Conservation (phyloP, 2,113 vertebrate species). For the Callospermophilus lateralis region DNA sequence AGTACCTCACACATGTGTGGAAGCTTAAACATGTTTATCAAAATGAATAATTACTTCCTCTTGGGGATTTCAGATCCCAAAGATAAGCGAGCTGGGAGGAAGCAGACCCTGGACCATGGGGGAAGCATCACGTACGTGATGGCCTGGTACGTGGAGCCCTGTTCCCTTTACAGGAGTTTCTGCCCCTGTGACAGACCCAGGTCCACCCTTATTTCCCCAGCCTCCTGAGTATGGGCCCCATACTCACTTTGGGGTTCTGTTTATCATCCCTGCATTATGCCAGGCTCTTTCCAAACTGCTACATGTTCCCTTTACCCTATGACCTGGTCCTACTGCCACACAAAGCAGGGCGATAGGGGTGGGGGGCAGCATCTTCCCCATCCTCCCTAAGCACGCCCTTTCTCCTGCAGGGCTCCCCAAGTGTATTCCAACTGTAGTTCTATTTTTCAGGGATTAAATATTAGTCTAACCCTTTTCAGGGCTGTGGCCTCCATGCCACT, state of each 20-base stretch:
- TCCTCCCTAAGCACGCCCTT: not conserved
- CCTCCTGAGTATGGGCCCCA: not conserved
- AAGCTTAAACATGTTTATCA: not conserved
- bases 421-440: not conserved
- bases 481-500: not conserved
- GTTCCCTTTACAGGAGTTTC: not conserved
- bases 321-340: not conserved
- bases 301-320: not conserved
- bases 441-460: not conserved
- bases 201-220: not conserved
- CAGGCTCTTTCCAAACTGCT: not conserved
- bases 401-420: not conserved
- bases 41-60: not conserved
- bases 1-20: not conserved
- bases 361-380: not conserved
- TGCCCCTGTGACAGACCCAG: not conserved
- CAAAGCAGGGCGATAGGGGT: not conserved
- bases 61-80: not conserved
- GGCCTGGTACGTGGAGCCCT: not conserved
- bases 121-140: not conserved
- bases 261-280: not conserved
- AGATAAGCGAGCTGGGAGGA: not conserved
- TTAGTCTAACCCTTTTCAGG: not conserved
- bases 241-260: not conserved
- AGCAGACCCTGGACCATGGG: not conserved